Conservation (phyloP, 2,797 vertebrate genomes). For the Morelia viridis region DNA sequence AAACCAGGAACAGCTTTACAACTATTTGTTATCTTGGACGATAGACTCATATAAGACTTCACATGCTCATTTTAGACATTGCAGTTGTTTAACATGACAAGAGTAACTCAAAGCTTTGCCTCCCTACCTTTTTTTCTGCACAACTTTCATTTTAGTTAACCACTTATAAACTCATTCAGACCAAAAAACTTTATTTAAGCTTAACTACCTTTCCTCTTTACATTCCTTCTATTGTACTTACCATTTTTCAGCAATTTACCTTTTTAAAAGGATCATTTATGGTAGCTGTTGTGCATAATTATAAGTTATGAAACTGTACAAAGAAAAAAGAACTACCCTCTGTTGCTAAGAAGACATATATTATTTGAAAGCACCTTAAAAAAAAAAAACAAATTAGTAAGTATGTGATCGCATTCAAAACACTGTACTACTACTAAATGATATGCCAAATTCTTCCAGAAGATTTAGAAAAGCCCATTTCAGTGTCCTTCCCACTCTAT, state of each 20-base stretch:
- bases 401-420: background rate
- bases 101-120: background rate
- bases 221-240: background rate
- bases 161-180: background rate
- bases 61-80: background rate
- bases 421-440: background rate
- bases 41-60: background rate
- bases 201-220: background rate
- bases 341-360: background rate
- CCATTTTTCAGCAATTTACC: background rate
- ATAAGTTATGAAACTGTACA: background rate
- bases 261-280: background rate
- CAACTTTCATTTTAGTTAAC: background rate
- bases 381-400: background rate
- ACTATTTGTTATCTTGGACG: background rate
- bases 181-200: background rate
- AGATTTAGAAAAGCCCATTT: background rate
- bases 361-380: background rate
- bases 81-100: background rate
- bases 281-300: background rate
- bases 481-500: background rate
- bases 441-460: background rate
- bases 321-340: background rate
- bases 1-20: background rate
- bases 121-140: background rate